Evolutionary conservation across 1,140 invertebrate genomes (phyloP).

Genomic region (Nasonia vitripennis): DNA sequence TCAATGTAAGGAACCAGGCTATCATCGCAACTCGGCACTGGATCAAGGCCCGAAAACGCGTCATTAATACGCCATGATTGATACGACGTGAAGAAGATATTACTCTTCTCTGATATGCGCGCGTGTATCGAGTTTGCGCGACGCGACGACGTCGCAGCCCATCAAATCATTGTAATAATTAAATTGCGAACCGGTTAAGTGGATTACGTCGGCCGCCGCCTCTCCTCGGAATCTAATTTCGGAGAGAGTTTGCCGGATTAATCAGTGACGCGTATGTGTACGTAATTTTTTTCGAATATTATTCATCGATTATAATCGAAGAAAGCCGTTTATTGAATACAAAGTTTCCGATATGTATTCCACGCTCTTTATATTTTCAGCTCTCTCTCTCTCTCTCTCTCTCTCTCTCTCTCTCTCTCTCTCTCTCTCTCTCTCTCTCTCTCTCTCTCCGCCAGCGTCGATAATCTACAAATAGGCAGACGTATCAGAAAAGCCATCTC

Average conservation of each 20-base stretch:
- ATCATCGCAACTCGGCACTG: constrained; percentile 23
- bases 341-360: no score
- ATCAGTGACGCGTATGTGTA: constrained; percentile 4
- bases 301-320: neutral
- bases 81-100: neutral
- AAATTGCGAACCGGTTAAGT: constrained; percentile 25
- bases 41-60: constrained; percentile 29
- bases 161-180: constrained; percentile 43
- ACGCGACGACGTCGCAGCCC: neutral
- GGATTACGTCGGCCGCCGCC: constrained; percentile 4
- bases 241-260: neutral
- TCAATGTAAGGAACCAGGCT: constrained; percentile 18
- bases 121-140: neutral
- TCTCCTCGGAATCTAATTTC: neutral
- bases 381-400: no score
- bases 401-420: no score
- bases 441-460: no score
- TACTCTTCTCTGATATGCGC: neutral
- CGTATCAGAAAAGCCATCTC: constrained; percentile 16
- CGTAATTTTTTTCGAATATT: neutral
- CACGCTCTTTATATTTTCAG: neutral
- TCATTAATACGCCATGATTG: constrained; percentile 36
- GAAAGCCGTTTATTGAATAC: no score
- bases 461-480: neutral
- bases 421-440: no score